Evolutionary conservation across 2,888 invertebrate species (phyloP), one percentile per base, ranked within the genome.

Genomic region (Idaea dimidiata): DNA sequence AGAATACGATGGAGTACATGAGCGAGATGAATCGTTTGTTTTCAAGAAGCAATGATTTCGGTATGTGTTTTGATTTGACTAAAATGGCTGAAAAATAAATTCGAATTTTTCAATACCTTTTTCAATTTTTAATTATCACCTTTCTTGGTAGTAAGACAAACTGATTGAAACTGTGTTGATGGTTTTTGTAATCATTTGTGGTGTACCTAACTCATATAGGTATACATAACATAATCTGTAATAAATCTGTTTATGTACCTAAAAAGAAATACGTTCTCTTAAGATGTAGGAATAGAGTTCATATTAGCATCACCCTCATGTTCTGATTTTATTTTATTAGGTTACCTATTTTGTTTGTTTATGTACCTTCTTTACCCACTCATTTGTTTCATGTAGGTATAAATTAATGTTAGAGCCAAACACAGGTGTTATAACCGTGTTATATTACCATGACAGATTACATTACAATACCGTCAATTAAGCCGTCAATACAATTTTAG

Each of bases 11-110:
- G 16, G 77, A 87, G 63, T 86, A 82, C 63, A 78, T 81, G 75
- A 73, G 65, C 43, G 89, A 89, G 75, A 79, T 87, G 54, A 80
- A 83, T 61, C 74, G 85, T 17, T 66, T 87, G 18, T 84, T 87
- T 62, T 77, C 84, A 24, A 24, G 24, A 24, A 24, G 5, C 24
- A 24, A 24, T 6, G 83, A 82, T 73, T 81, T 76, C 77, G 86
- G 90, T 89, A 66, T 81, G 84, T 73, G 59, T 32, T 43, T 43
- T 43, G 43, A 10, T 43, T 43, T 43, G 43, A 10, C 10, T 43
- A 24, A 43, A 14, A 43, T 43, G 43, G 43, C 43, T 43, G 8
- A 14, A 43, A 2, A 43, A 43, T 10, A 43, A 43, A 8, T 33
- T 33, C 14, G 59, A 54, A 55, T 53, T 8, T 53, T 53, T n/a